These are phyloP conservation scores for Casuarius casuarius DNA, from an alignment of 2,113 vertebrate genomes.

Conservation along the genomic window DNA sequence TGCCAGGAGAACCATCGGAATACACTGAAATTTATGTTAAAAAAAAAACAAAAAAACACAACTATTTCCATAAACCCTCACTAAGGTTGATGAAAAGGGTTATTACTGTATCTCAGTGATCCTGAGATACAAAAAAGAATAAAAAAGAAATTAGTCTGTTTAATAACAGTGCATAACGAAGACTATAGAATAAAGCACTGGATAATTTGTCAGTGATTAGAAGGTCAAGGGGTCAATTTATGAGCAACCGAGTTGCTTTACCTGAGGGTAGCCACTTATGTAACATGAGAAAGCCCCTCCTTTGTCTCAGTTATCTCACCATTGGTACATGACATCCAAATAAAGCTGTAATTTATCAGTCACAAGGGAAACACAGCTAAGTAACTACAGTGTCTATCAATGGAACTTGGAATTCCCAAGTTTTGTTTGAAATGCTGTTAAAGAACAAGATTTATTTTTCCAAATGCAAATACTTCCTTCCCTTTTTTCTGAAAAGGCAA, in stretches of 20 bases:
- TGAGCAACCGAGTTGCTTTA: slow-evolving; percentile 87
- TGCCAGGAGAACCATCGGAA: fast-evolving
- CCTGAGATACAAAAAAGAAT: no score
- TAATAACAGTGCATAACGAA: slow-evolving; percentile 61
- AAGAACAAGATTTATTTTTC: neutral
- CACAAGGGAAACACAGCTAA: slow-evolving; percentile 22
- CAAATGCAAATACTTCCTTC: neutral
- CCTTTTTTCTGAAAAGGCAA: neutral
- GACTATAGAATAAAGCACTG: slow-evolving; percentile 60
- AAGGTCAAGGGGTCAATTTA: slow-evolving; percentile 88
- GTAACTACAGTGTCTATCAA: neutral
- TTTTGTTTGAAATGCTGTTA: neutral
- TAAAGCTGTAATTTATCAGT: slow-evolving; percentile 53
- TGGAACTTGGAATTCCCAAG: neutral
- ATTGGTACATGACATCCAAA: slow-evolving; percentile 65
- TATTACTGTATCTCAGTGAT: slow-evolving; percentile 31
- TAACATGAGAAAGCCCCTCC: slow-evolving; percentile 77
- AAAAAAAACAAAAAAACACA: neutral
- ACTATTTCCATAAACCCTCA: neutral
- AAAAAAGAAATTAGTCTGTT: slow-evolving; percentile 68
- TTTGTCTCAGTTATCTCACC: slow-evolving; percentile 70
- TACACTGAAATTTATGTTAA: neutral
- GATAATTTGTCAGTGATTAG: slow-evolving; percentile 92
- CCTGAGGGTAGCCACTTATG: slow-evolving; percentile 82
- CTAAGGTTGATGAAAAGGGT: neutral